Evolutionary conservation across 2,888 invertebrate species (phyloP), one percentile per base, ranked within the genome.

Genomic region (Chloromyia formosa): DNA sequence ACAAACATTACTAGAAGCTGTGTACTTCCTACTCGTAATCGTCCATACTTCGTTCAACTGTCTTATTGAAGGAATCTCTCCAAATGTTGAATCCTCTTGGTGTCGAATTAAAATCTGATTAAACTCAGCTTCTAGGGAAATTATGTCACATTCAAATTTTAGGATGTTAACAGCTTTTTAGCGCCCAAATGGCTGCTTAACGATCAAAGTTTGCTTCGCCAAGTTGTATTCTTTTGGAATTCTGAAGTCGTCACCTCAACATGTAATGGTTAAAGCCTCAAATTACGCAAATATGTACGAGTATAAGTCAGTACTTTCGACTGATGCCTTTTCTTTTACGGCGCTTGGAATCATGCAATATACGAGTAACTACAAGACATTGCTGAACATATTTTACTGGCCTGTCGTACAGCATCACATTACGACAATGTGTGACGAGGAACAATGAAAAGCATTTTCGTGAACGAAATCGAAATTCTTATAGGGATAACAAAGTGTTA

Each of bases 401-500:
- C 10, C 20, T 58, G 27, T 40, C 7, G 14, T 54, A 66, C 20
- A 56, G 18, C 20, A 18, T 10, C 18, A 18, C 18, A 56, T 56
- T 56, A 56, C 22, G 56, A 56, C 22, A 18, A 16, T 20, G 49
- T 49, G 27, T 16, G 23, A n/a, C 23, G 61, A 53, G 54, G n/a
- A 23, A 27, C 7, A 54, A 69, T 40, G 16, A 18, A 69, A 54
- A 27, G 53, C 1, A 53, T 14, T 4, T 22, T 49, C n/a, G 53
- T 23, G 14, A 9, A 35, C 16, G 35, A 54, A 69, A 69, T 35
- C 53, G 69, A 54, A 69, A 53, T 23, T 69, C 54, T 69, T 69
- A 27, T 5, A 72, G 20, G 58, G 66, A 64, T 45, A 75, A 75
- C 75, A 54, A 72, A 66, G 54, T 40, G 53, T 49, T 20, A 66